Percentiles rank a stretch among this genome's conserved stretches.
Evolutionary conservation across 2,888 invertebrate genomes (phyloP).

Genomic region (Acleris cristana): DNA sequence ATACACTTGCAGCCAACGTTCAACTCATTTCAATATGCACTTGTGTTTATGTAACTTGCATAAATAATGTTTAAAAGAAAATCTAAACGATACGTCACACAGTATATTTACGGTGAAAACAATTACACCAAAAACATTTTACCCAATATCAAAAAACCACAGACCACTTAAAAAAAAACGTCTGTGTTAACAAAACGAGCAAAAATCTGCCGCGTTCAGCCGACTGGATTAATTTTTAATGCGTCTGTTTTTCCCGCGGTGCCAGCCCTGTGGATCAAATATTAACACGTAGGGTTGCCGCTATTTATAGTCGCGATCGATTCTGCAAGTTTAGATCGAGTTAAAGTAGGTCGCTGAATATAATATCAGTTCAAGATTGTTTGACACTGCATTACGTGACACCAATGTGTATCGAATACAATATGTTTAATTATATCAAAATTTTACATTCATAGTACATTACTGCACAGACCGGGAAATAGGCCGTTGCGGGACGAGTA

Average conservation of each 20-base stretch:
- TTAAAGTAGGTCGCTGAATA: conserved; percentile 27
- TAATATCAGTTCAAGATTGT: conserved; percentile 3
- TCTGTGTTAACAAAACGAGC: conserved; percentile 15
- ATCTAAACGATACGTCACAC: too few species aligned
- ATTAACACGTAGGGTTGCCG: conserved; percentile 46
- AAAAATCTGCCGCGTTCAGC: conserved; percentile 24
- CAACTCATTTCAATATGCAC: too few species aligned
- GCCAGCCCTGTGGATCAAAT: conserved; percentile 48
- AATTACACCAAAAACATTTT: not conserved
- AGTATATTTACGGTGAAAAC: too few species aligned
- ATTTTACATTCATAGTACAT: too few species aligned
- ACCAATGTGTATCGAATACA: too few species aligned
- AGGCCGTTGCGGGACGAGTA: too few species aligned
- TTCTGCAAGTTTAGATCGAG: conserved; percentile 38
- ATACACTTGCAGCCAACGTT: too few species aligned
- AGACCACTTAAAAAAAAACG: not conserved
- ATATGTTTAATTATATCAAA: too few species aligned
- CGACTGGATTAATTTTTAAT: conserved; percentile 23
- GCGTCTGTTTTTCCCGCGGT: conserved; percentile 30
- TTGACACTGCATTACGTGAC: too few species aligned
- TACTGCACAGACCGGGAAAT: too few species aligned
- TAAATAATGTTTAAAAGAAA: too few species aligned
- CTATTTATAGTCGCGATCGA: conserved; percentile 50
- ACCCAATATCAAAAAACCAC: not conserved
- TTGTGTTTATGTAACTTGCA: too few species aligned